Evolutionary conservation across 2,888 invertebrate genomes (phyloP), one percentile per base, ranked within the genome.

Genomic region (Dryococelus australis): DNA sequence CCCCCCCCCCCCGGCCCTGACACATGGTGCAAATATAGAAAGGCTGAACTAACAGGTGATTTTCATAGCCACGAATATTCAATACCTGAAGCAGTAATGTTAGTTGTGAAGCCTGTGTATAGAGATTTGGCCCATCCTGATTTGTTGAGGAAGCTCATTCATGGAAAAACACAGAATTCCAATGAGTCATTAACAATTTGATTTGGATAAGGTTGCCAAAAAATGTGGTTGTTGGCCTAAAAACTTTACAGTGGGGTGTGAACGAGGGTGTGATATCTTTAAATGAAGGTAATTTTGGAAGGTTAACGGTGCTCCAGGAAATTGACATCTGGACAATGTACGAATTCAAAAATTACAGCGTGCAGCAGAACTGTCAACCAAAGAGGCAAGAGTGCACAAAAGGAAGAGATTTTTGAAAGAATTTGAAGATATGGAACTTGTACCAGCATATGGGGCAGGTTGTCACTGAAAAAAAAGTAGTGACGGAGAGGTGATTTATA

Each of bases 21-120:
- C 26, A 89, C 88, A 81, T 90, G 90, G 90, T 90, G 90, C 83
- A 90, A 89, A 43, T 90, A 84, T 65, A 43, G 28, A 81, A 27
- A 35, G 20, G 27, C 81, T 81, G 27, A 81, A 35, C 28, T 20
- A 16, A n/a, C n/a, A n/a, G n/a, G n/a, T n/a, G n/a, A n/a, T n/a
- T n/a, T n/a, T n/a, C n/a, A n/a, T n/a, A n/a, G n/a, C n/a, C n/a
- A n/a, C n/a, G n/a, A n/a, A n/a, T n/a, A n/a, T n/a, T 35, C 81
- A 81, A 35, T 65, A 65, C 65, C 10, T 8, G 13, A 8, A 35
- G 12, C 9, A 35, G 20, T 35, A 35, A 26, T 81, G 81, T 6
- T 13, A 35, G 81, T 35, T 12, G 20, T 35, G 8, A 81, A 81
- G 81, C 28, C 81, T 16, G 26, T 81, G 8, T 81, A 35, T 20